Evolutionary conservation across 2,113 vertebrate genomes (phyloP).

Genomic region (Vanacampus margaritifer): DNA sequence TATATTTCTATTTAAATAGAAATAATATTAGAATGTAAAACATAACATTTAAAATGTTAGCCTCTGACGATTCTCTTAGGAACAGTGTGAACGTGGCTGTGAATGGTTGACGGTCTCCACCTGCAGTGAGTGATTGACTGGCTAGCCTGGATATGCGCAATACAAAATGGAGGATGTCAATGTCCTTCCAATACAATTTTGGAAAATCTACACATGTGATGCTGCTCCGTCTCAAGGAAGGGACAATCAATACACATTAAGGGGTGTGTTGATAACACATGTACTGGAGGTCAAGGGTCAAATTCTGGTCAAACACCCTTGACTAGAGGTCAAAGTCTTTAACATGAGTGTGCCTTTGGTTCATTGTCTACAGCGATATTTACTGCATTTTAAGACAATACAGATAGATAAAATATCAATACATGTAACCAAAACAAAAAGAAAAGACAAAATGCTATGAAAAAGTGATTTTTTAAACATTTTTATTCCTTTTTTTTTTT

Average conservation of each 20-base stretch:
- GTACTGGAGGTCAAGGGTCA: conserved; percentile 92
- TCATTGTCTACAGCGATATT: conserved; percentile 5
- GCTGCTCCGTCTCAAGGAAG: conserved; percentile 73
- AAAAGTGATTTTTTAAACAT: neutral
- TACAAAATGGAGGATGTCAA: neutral
- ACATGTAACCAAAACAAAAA: neutral
- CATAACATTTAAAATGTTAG: neutral
- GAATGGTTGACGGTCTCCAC: neutral
- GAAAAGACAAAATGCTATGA: neutral
- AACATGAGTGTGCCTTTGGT: conserved; percentile 79
- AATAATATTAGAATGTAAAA: neutral
- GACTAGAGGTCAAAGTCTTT: conserved; percentile 90
- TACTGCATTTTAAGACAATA: neutral
- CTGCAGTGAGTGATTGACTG: neutral
- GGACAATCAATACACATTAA: conserved; percentile 84
- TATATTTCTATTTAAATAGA: neutral
- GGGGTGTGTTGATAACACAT: conserved; percentile 88
- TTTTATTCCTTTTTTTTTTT: neutral
- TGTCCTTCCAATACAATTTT: neutral
- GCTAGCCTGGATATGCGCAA: neutral
- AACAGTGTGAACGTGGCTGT: neutral
- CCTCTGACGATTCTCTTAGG: neutral
- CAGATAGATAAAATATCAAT: neutral
- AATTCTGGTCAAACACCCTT: conserved; percentile 90
- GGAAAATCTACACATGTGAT: neutral